These are phyloP conservation scores for Pardalotus punctatus DNA, from an alignment of 2,113 vertebrate genomes.

Conservation along the genomic window DNA sequence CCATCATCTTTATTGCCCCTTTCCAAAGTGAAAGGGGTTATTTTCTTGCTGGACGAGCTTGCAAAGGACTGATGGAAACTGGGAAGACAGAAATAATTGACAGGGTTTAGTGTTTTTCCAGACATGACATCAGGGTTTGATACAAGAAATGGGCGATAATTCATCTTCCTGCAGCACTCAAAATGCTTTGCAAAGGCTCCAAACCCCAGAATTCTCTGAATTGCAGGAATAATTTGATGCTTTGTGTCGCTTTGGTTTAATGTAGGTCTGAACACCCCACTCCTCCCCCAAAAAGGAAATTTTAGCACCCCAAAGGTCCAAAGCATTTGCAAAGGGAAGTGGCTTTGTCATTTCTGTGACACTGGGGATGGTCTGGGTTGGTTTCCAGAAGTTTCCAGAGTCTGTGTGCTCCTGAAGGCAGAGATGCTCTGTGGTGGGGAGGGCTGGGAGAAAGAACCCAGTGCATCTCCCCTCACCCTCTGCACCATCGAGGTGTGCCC, in stretches of 20 bases:
- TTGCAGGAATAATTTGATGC: background rate
- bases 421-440: background rate
- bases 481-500: background rate
- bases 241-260: background rate
- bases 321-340: background rate
- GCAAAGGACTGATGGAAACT: background rate
- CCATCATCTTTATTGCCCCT: conserved; percentile 23
- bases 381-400: background rate
- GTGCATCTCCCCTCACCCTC: background rate
- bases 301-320: background rate
- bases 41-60: background rate
- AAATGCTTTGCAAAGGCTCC: background rate
- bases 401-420: background rate
- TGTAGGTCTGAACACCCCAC: background rate
- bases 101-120: background rate
- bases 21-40: background rate
- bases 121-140: background rate
- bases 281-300: fast-evolving
- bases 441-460: fast-evolving
- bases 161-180: background rate
- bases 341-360: background rate
- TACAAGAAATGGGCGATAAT: background rate
- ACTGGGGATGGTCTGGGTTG: background rate
- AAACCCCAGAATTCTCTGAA: background rate
- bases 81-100: background rate